A percentile compares a stretch with the other conserved stretches of the same genome.
These are phyloP conservation scores for Leptogaster cylindrica DNA, from an alignment of 2,888 invertebrate species.

Conservation along the genomic window DNA sequence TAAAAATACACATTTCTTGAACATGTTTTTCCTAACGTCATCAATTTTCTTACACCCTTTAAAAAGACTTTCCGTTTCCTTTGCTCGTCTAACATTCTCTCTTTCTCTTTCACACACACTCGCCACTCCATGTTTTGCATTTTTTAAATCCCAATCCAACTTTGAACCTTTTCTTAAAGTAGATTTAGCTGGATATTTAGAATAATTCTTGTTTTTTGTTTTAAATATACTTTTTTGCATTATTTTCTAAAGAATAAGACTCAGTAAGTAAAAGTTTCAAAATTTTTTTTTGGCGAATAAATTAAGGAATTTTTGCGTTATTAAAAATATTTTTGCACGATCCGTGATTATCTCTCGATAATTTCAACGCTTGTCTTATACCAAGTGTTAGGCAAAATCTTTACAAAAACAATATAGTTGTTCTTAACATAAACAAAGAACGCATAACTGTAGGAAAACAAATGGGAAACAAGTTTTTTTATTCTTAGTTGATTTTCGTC, in stretches of 20 bases:
- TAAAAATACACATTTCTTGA: constrained; percentile 28
- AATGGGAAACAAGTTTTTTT: constrained; percentile 1
- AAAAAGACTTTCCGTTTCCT: too few species aligned
- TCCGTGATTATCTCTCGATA: neutral
- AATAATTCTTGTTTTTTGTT: neutral
- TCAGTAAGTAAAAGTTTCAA: neutral
- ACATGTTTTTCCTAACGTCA: constrained; percentile 8
- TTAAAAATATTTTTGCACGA: neutral
- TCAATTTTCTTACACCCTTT: too few species aligned
- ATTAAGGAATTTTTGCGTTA: neutral
- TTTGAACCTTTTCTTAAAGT: neutral
- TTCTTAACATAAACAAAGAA: constrained; percentile 32
- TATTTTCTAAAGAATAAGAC: neutral
- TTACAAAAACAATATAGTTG: constrained; percentile 28
- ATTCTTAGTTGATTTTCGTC: constrained; percentile 17
- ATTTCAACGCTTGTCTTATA: constrained; percentile 2
- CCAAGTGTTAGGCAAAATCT: constrained; percentile 9
- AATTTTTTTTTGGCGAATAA: neutral
- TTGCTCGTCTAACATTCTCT: neutral
- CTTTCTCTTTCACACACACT: neutral
- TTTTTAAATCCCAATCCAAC: neutral
- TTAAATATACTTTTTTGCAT: too few species aligned
- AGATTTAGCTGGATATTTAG: constrained; percentile 3
- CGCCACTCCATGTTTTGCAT: neutral
- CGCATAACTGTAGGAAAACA: constrained; percentile 18